Evolutionary conservation across 2,113 vertebrate genomes (phyloP).

Genomic region (Elephas maximus): DNA sequence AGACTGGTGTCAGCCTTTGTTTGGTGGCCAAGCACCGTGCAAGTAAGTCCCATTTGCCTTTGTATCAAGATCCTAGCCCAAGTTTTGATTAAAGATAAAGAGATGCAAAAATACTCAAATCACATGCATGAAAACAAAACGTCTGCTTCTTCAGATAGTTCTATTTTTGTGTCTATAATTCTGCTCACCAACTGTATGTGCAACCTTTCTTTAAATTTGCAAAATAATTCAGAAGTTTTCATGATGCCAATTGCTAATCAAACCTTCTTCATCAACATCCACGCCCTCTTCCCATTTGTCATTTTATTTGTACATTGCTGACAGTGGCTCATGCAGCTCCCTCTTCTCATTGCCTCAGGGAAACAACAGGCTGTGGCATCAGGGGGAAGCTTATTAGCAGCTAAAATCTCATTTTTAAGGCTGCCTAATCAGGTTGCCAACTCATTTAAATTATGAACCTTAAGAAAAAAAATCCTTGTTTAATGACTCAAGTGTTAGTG

Average conservation of each 20-base stretch:
- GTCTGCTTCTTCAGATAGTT: slow-evolving; percentile 79
- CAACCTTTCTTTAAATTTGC: slow-evolving; percentile 84
- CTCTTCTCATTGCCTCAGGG: slow-evolving; percentile 65
- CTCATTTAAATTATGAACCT: slow-evolving; percentile 75
- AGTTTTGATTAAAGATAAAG: slow-evolving; percentile 82
- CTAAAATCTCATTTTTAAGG: slow-evolving; percentile 81
- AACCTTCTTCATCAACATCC: slow-evolving; percentile 82
- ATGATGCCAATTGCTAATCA: slow-evolving; percentile 83
- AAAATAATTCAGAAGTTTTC: slow-evolving; percentile 83
- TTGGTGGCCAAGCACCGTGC: slow-evolving; percentile 34
- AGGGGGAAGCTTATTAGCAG: slow-evolving; percentile 77
- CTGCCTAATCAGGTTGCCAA: slow-evolving; percentile 70
- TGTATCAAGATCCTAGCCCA: slow-evolving; percentile 59
- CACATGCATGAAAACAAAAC: slow-evolving; percentile 82
- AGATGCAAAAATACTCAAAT: slow-evolving; percentile 84
- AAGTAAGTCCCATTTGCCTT: slow-evolving; percentile 70
- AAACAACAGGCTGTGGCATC: slow-evolving; percentile 79
- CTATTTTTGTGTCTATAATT: slow-evolving; percentile 82
- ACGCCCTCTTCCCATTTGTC: slow-evolving; percentile 78
- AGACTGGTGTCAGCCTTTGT: slow-evolving; percentile 41
- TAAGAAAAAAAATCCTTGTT: slow-evolving; percentile 57
- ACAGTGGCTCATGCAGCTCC: slow-evolving; percentile 68
- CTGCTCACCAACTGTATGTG: slow-evolving; percentile 82
- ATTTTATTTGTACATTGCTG: slow-evolving; percentile 55
- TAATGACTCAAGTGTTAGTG: slow-evolving; percentile 74